phyloP scores from a whole-genome alignment of 2,113 vertebrate species.

The Chloroceryle aenea region DNA sequence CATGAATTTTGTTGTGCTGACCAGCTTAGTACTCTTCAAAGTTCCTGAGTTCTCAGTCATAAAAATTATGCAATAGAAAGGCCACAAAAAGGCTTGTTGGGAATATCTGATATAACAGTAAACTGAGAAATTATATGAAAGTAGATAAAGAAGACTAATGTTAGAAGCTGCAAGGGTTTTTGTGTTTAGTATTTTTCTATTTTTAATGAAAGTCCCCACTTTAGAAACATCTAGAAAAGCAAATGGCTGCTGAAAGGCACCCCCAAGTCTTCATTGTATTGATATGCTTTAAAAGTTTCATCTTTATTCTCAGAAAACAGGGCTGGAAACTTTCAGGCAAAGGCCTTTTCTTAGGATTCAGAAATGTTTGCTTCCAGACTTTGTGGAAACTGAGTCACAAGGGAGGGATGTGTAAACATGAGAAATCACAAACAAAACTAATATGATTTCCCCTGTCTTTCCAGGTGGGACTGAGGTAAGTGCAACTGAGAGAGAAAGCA shows the following conservation, averaged over 20 bases:
- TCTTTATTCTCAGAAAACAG: not conserved
- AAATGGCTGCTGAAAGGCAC: not conserved
- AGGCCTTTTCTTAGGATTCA: not conserved
- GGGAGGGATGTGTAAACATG: not conserved
- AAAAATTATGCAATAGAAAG: not conserved
- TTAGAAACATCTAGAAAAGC: not conserved
- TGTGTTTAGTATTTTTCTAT: not conserved
- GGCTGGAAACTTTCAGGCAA: not conserved
- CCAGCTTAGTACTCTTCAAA: not conserved
- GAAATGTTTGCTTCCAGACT: not conserved
- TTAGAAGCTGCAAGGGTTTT: not conserved
- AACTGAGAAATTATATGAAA: not conserved
- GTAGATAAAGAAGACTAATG: not conserved
- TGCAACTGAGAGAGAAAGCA: not conserved
- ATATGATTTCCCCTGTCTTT: not conserved
- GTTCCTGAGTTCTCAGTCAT: not conserved
- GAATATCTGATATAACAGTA: not conserved
- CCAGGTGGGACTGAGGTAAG: not conserved
- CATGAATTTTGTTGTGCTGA: not conserved
- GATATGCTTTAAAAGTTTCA: not conserved
- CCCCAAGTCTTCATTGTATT: not conserved
- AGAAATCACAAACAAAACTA: not conserved
- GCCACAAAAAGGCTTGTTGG: not conserved
- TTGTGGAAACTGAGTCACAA: not conserved
- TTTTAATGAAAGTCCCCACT: rapidly evolving